These are phyloP conservation scores for Microctenopoma stevenorrisi DNA, from an alignment of 2,797 vertebrate genomes.

Conservation along the genomic window DNA sequence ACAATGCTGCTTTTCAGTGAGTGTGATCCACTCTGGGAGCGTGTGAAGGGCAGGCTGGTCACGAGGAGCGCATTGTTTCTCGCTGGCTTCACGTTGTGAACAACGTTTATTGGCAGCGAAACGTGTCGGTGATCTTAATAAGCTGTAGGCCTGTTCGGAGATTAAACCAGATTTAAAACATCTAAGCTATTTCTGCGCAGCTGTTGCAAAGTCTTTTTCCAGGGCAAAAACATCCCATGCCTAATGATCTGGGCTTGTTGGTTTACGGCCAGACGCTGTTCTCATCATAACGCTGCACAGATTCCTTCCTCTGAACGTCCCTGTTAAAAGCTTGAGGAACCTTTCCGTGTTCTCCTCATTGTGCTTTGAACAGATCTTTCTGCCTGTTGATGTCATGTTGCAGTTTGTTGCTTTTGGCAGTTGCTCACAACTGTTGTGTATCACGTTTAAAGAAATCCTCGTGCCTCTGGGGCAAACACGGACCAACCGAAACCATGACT, in stretches of 20 bases:
- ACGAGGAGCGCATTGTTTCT: constrained; percentile 48
- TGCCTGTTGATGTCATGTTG: constrained; percentile 51
- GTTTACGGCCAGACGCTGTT: constrained; percentile 55
- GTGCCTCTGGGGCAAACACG: constrained; percentile 3
- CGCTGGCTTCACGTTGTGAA: constrained; percentile 49
- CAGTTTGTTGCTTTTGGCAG: constrained; percentile 53
- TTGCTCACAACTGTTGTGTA: constrained; percentile 16
- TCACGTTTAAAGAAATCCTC: constrained; percentile 12
- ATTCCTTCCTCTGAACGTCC: constrained; percentile 40
- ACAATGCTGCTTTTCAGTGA: constrained; percentile 51
- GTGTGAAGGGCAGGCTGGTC: constrained; percentile 46
- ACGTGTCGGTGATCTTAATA: constrained; percentile 46
- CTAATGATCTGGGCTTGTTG: constrained; percentile 62
- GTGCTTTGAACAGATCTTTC: constrained; percentile 23
- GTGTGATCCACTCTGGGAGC: constrained; percentile 35
- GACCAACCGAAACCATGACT: constrained; percentile 8
- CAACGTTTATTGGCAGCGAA: constrained; percentile 50
- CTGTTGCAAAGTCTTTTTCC: constrained; percentile 29
- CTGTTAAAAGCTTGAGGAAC: constrained; percentile 54
- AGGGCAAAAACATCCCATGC: constrained; percentile 19
- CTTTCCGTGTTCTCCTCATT: constrained; percentile 45
- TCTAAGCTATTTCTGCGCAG: constrained; percentile 23
- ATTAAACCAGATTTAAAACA: constrained; percentile 40
- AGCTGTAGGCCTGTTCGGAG: constrained; percentile 5
- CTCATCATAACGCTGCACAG: constrained; percentile 37